Evolutionary conservation across 2,797 vertebrate species (phyloP).

Genomic region (Scarus forsteni): DNA sequence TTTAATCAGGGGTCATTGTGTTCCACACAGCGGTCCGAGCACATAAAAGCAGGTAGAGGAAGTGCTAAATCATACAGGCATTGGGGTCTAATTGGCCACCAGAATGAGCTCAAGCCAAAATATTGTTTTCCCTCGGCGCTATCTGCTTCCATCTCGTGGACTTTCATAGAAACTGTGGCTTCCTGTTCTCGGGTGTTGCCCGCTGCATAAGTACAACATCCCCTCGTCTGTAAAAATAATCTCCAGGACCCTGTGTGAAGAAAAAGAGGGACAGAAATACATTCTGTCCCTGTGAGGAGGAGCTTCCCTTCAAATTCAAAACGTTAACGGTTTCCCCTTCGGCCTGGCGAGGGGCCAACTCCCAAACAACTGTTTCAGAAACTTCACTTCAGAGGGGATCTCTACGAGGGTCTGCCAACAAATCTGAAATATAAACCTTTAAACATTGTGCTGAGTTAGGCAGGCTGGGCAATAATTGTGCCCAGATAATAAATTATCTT

Average conservation of each 20-base stretch:
- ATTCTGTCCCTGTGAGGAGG: slow-evolving; percentile 82
- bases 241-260: slow-evolving; percentile 84
- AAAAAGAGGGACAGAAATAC: slow-evolving; percentile 86
- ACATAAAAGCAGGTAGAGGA: slow-evolving; percentile 83
- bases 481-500: no score
- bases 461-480: no score
- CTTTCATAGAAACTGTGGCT: slow-evolving; percentile 90
- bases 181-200: slow-evolving; percentile 93
- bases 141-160: slow-evolving; percentile 91
- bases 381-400: not conserved
- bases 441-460: not conserved
- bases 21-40: slow-evolving; percentile 74
- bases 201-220: slow-evolving; percentile 80
- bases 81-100: slow-evolving; percentile 80
- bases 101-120: slow-evolving; percentile 83
- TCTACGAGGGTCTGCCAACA: not conserved
- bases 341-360: slow-evolving; percentile 56
- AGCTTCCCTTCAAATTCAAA: slow-evolving; percentile 70
- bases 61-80: slow-evolving; percentile 84
- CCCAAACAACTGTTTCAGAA: slow-evolving; percentile 25
- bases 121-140: slow-evolving; percentile 85
- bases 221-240: slow-evolving; percentile 92
- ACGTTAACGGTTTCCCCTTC: slow-evolving; percentile 64
- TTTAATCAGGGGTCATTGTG: slow-evolving; percentile 84
- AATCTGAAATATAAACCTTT: not conserved